phyloP scores from a whole-genome alignment of 2,113 vertebrate species.

The Arvicanthis niloticus region DNA sequence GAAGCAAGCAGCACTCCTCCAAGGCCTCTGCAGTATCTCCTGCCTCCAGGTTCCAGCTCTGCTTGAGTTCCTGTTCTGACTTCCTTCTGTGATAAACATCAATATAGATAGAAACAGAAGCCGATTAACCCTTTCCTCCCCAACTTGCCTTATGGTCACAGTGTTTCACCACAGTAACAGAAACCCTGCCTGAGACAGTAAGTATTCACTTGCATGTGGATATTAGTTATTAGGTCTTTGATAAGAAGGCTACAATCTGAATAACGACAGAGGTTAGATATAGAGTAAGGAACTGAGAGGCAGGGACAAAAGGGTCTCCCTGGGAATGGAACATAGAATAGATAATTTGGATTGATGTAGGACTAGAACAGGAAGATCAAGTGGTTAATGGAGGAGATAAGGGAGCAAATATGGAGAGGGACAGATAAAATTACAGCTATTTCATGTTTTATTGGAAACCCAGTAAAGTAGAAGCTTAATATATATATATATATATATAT shows the following conservation, averaged over 20 bases:
- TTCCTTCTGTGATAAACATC: too few relatives aligned
- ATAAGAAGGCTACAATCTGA: neutral
- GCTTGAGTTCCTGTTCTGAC: too few relatives aligned
- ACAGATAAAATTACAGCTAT: neutral
- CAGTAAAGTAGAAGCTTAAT: neutral
- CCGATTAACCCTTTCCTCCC: neutral
- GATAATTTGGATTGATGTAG: neutral
- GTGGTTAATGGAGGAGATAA: neutral
- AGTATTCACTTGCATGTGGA: neutral
- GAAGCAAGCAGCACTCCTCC: too few relatives aligned
- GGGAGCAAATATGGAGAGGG: neutral
- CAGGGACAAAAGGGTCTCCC: neutral
- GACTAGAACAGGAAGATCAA: neutral
- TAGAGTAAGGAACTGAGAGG: neutral
- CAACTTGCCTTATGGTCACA: neutral
- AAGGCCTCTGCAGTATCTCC: too few relatives aligned
- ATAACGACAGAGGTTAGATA: neutral
- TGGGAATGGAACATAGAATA: neutral
- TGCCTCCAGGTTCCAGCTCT: too few relatives aligned
- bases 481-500: too few relatives aligned
- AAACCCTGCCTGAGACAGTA: neutral
- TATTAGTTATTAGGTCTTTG: neutral
- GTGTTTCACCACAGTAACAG: neutral
- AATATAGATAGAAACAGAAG: too few relatives aligned
- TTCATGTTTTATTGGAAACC: neutral